Evolutionary conservation across 2,113 vertebrate genomes (phyloP).

Genomic region (Hemiscyllium ocellatum): DNA sequence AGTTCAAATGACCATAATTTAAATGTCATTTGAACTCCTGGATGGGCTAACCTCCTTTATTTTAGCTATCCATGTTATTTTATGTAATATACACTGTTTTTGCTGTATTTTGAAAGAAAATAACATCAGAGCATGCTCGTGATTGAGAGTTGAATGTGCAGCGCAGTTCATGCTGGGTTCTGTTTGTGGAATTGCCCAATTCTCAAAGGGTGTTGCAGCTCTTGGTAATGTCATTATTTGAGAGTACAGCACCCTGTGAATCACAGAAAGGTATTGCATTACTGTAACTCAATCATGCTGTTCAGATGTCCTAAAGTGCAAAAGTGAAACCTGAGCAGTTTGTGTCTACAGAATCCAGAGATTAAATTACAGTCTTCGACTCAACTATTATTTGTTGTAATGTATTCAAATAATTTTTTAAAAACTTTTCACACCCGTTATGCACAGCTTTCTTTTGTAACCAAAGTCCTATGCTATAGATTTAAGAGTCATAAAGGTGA

Average conservation of each 20-base stretch:
- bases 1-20: constrained; percentile 9
- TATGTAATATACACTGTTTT: constrained; percentile 19
- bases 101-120: constrained; percentile 21
- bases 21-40: constrained; percentile 13
- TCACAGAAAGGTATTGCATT: constrained; percentile 3
- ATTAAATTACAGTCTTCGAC: constrained; percentile 8
- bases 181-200: background rate
- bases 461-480: background rate
- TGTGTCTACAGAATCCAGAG: constrained; percentile 2
- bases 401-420: background rate
- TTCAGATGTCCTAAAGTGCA: constrained; percentile 35
- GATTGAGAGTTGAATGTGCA: background rate
- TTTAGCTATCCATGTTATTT: background rate
- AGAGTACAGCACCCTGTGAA: constrained; percentile 31
- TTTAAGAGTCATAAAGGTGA: background rate
- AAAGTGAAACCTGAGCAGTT: constrained; percentile 27
- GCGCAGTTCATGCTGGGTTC: background rate
- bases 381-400: background rate
- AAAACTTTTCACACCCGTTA: background rate
- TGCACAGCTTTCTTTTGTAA: background rate
- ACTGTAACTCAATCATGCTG: constrained; percentile 6
- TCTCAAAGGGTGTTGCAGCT: constrained; percentile 3
- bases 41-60: background rate
- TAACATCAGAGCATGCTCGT: background rate
- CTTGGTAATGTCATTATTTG: constrained; percentile 32